These are phyloP conservation scores for Nesospiza acunhae DNA, from an alignment of 2,113 vertebrate genomes.

Conservation along the genomic window DNA sequence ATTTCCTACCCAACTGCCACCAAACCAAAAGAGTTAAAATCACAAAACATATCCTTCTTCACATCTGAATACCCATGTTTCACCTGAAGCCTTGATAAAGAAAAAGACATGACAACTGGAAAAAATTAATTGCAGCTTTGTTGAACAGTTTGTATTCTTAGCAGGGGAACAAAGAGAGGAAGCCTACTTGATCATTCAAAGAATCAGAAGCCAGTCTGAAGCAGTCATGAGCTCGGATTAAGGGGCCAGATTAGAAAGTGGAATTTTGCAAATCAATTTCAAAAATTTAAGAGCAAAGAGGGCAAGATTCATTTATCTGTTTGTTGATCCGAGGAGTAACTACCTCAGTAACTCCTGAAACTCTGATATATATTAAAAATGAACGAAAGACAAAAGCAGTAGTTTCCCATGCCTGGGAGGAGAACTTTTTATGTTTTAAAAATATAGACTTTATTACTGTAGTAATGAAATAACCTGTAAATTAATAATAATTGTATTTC, in stretches of 20 bases:
- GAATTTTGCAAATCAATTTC: background rate
- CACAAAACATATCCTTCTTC: background rate
- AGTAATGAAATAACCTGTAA: background rate
- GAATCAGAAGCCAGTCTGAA: background rate
- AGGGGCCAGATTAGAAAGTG: background rate
- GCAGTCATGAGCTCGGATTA: background rate
- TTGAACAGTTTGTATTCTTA: background rate
- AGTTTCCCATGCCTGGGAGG: background rate
- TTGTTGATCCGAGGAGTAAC: background rate
- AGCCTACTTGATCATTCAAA: constrained; percentile 31
- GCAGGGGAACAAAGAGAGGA: background rate
- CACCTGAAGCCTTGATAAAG: background rate
- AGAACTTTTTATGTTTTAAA: background rate
- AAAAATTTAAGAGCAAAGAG: background rate
- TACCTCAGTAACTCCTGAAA: background rate
- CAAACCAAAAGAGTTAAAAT: background rate
- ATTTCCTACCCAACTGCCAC: background rate
- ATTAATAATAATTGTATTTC: background rate
- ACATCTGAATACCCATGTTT: background rate
- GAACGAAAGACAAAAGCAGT: background rate
- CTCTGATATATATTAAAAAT: background rate
- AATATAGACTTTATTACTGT: background rate
- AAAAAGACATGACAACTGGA: background rate
- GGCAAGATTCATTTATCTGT: background rate
- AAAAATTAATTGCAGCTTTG: constrained; percentile 13